Evolutionary conservation across 2,797 vertebrate species (phyloP), one percentile per base, ranked within the genome.

Genomic region (Megalops cyprinoides): DNA sequence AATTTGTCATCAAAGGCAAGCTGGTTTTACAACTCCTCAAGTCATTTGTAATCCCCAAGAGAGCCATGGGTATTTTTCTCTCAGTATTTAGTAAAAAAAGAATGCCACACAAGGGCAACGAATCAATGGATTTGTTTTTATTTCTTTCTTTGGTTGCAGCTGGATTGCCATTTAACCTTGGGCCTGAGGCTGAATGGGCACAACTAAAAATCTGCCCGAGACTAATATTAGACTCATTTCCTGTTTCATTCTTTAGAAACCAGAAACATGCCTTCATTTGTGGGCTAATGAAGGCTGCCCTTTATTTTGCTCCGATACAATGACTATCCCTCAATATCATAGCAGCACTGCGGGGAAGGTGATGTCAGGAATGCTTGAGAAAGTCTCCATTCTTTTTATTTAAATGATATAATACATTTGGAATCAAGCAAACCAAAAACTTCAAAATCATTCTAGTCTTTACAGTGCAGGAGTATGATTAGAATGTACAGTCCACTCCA

Each of bases 211-310:
- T 58, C 31, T 76, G 34, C 56, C 18, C 20, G 23, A 49, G 31
- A 10, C 55, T 74, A 81, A 81, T 62, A 81, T 42, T 67, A 81
- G 79, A 76, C 6, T 56, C 18, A 56, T 77, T 77, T 58, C 34
- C 76, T 58, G 15, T 39, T 18, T 56, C 28, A 9, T 60, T 81
- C 56, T 42, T 75, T 65, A 67, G 31, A 65, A 73, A 79, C 48
- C 77, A 7, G n/a, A 20, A 42, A 37, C 44, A 23, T 37, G 31
- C 28, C 31, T 25, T 49, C 58, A 31, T 75, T 31, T 81, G 79
- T 49, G 46, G 42, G 74, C 34, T 62, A 14, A 74, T 48, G n/a
- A 81, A 49, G 25, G 25, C 37, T n/a, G 25, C 23, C 55, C 71
- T 58, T 34, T 49, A 51, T 76, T 81, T 46, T 34, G 3, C 46